Conservation (phyloP, 2,888 invertebrate genomes). For the Chrysotoxum bicinctum region DNA sequence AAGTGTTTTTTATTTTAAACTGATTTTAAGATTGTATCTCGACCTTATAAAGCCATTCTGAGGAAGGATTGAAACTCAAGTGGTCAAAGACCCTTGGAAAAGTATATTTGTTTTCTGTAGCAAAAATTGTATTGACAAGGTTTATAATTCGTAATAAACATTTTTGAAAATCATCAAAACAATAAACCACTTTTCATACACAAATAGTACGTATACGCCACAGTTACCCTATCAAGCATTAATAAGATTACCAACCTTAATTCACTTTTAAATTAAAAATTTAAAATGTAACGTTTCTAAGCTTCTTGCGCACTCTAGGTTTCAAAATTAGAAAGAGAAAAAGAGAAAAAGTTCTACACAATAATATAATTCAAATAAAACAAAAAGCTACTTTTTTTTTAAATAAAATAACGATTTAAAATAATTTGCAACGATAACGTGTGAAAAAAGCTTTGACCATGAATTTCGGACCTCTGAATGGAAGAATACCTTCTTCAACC, state of each 20-base stretch:
- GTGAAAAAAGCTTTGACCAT: slow-evolving; percentile 1
- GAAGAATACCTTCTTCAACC: too few relatives aligned
- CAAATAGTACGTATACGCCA: neutral
- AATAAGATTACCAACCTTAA: neutral
- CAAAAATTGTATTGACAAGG: too few relatives aligned
- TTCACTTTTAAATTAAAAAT: neutral
- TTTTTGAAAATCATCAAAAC: too few relatives aligned
- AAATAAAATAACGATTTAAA: neutral
- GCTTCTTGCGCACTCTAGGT: neutral
- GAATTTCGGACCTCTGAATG: neutral
- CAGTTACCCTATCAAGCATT: neutral
- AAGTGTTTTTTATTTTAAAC: too few relatives aligned
- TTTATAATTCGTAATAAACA: too few relatives aligned
- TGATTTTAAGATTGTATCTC: too few relatives aligned
- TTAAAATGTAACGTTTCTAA: neutral
- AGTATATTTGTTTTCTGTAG: too few relatives aligned
- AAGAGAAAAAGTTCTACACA: neutral
- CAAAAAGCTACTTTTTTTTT: neutral
- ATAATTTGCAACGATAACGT: neutral
- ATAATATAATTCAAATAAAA: neutral
- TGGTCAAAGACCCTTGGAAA: too few relatives aligned
- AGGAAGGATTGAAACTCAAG: too few relatives aligned
- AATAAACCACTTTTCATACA: too few relatives aligned
- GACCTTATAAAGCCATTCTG: too few relatives aligned
- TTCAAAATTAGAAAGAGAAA: neutral